These are phyloP conservation scores for Celastrina argiolus DNA, from an alignment of 2,888 invertebrate genomes.

Conservation along the genomic window DNA sequence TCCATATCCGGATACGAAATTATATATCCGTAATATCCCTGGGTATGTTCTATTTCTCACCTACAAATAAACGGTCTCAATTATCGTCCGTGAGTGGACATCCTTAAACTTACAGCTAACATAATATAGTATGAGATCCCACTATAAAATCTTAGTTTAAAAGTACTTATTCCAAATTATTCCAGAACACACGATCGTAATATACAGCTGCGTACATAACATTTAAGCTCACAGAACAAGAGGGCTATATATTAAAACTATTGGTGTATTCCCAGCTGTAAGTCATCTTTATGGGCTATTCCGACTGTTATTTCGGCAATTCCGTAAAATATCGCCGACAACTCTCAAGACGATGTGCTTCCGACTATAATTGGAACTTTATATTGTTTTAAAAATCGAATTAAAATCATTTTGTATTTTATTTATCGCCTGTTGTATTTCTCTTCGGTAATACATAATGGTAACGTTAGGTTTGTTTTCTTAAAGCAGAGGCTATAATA, in stretches of 20 bases:
- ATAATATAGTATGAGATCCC: too few relatives aligned
- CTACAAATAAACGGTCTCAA: too few relatives aligned
- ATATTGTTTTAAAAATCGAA: slow-evolving; percentile 20
- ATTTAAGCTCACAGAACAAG: slow-evolving; percentile 28
- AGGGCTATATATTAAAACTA: slow-evolving; percentile 54
- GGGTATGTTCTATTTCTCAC: too few relatives aligned
- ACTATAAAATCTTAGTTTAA: too few relatives aligned
- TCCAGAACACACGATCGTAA: slow-evolving; percentile 24
- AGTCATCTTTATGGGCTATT: slow-evolving; percentile 73
- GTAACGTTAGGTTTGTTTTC: too few relatives aligned
- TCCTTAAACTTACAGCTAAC: too few relatives aligned
- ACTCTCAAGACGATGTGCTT: slow-evolving; percentile 35
- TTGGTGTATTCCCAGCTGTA: slow-evolving; percentile 53
- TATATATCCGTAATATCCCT: too few relatives aligned
- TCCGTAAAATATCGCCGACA: slow-evolving; percentile 50
- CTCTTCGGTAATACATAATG: neutral
- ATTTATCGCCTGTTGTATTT: neutral
- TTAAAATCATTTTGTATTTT: neutral
- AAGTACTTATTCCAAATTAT: neutral
- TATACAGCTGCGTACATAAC: slow-evolving; percentile 9
- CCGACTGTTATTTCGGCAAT: slow-evolving; percentile 64
- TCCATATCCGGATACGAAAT: too few relatives aligned
- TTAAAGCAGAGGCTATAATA: too few relatives aligned
- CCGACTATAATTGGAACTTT: slow-evolving; percentile 25
- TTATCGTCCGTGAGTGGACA: too few relatives aligned